Evolutionary conservation across 2,888 invertebrate genomes (phyloP).

Genomic region (Epicampocera succincta): DNA sequence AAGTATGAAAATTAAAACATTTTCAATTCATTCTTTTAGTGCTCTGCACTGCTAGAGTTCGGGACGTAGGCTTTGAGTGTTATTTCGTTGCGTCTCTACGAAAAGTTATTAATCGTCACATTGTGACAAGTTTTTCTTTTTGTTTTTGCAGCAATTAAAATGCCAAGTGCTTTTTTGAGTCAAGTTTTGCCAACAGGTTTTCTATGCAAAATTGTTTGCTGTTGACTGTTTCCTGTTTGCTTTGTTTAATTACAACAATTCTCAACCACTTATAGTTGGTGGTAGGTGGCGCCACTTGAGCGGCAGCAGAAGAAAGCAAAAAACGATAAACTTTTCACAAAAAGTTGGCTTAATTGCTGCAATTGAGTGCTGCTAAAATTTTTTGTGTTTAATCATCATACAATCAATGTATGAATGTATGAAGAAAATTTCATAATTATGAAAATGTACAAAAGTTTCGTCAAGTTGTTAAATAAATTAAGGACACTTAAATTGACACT

Average conservation of each 20-base stretch:
- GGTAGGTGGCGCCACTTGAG: slow-evolving; percentile 60
- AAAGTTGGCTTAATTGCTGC: slow-evolving; percentile 53
- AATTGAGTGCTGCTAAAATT: slow-evolving; percentile 51
- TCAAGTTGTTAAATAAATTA: slow-evolving; percentile 9
- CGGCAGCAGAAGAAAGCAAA: not conserved
- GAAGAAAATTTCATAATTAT: slow-evolving; percentile 28
- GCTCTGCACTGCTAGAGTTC: too few species aligned
- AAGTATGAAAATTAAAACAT: too few species aligned
- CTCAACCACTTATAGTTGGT: slow-evolving; percentile 58
- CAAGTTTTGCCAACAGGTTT: slow-evolving; percentile 32
- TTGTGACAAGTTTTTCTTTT: slow-evolving; percentile 53
- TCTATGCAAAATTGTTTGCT: slow-evolving; percentile 26
- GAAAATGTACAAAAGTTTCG: slow-evolving; percentile 11
- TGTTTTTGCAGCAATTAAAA: slow-evolving; percentile 33
- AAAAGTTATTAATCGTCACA: slow-evolving; percentile 59
- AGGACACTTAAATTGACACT: slow-evolving; percentile 45
- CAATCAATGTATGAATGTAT: too few species aligned
- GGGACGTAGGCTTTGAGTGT: not conserved
- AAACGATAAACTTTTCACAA: slow-evolving; percentile 15
- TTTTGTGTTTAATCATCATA: slow-evolving; percentile 11
- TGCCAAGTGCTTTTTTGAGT: slow-evolving; percentile 12
- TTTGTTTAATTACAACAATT: slow-evolving; percentile 64
- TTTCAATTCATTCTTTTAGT: too few species aligned
- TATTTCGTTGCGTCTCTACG: not conserved
- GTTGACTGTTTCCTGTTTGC: slow-evolving; percentile 31